Evolutionary conservation across 2,888 invertebrate genomes (phyloP).

Genomic region (Synanthedon formicaeformis): DNA sequence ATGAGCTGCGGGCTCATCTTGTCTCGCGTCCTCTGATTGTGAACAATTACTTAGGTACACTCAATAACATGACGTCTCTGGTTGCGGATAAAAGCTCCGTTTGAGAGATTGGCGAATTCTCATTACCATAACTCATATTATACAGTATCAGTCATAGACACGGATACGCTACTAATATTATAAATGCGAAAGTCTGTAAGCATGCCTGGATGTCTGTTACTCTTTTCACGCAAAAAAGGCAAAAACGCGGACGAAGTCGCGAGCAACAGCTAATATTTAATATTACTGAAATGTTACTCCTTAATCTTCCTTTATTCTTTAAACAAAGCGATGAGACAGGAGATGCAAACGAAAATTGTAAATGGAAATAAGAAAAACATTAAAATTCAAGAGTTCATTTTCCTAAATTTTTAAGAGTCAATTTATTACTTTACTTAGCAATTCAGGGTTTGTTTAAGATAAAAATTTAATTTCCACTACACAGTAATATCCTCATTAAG

Average conservation of each 20-base stretch:
- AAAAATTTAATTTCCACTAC: too few species aligned
- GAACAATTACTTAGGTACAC: conserved; percentile 35
- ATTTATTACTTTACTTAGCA: background rate
- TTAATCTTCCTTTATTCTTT: conserved; percentile 20
- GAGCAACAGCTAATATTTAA: too few species aligned
- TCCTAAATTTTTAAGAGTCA: background rate
- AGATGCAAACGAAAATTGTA: conserved; percentile 8
- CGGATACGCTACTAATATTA: too few species aligned
- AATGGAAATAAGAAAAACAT: conserved; percentile 2
- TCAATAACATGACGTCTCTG: conserved; percentile 15
- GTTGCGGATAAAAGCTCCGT: background rate
- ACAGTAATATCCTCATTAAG: too few species aligned
- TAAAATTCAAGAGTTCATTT: background rate
- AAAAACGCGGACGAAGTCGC: too few species aligned
- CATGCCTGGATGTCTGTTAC: too few species aligned
- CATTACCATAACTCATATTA: too few species aligned
- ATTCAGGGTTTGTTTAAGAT: too few species aligned
- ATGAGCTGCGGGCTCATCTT: conserved; percentile 27
- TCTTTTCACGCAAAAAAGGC: too few species aligned
- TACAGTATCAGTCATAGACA: too few species aligned
- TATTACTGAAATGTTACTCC: conserved; percentile 22
- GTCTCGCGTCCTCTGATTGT: conserved; percentile 28
- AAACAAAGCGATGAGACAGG: conserved; percentile 9
- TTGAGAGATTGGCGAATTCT: too few species aligned
- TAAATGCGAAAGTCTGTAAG: too few species aligned